A percentile compares a stretch with the other conserved stretches of the same genome.
These are phyloP conservation scores for Pyxicephalus adspersus DNA, from an alignment of 2,113 vertebrate genomes.

Conservation along the genomic window DNA sequence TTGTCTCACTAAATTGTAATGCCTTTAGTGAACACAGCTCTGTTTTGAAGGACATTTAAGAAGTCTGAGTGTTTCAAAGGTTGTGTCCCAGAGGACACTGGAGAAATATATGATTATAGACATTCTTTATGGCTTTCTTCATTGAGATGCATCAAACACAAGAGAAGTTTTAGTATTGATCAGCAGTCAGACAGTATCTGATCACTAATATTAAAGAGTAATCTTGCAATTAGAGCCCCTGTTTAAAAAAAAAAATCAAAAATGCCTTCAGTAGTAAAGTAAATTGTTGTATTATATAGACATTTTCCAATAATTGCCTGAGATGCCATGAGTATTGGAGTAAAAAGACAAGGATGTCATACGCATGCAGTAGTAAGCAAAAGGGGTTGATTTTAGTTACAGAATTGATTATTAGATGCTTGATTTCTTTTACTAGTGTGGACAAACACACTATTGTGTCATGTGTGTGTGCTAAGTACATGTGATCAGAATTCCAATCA, in stretches of 20 bases:
- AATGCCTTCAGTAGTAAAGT: neutral
- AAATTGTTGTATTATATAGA: neutral
- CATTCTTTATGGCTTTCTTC: constrained; percentile 12
- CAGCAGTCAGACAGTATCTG: neutral
- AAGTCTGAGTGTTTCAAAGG: constrained; percentile 65
- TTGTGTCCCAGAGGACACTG: constrained; percentile 1
- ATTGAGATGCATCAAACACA: constrained; percentile 31
- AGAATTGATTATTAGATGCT: no score
- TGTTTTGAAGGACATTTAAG: constrained; percentile 72
- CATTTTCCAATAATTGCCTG: neutral
- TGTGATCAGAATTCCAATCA: no score
- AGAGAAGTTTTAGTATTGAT: constrained; percentile 33
- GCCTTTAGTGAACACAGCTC: constrained; percentile 79
- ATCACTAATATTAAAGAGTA: constrained; percentile 43
- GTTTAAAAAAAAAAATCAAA: constrained; percentile 31
- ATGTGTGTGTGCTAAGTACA: no score
- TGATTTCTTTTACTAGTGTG: no score
- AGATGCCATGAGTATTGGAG: neutral
- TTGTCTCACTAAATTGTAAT: constrained; percentile 85
- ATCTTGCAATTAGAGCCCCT: constrained; percentile 20
- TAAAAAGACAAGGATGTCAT: no score
- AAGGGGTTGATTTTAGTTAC: no score
- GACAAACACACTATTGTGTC: no score
- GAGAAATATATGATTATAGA: constrained; percentile 23
- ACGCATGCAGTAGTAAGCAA: no score